Percentiles rank a stretch among this genome's conserved stretches.
These are phyloP conservation scores for Chaetodon trifasciatus DNA, from an alignment of 2,797 vertebrate species.

Conservation along the genomic window DNA sequence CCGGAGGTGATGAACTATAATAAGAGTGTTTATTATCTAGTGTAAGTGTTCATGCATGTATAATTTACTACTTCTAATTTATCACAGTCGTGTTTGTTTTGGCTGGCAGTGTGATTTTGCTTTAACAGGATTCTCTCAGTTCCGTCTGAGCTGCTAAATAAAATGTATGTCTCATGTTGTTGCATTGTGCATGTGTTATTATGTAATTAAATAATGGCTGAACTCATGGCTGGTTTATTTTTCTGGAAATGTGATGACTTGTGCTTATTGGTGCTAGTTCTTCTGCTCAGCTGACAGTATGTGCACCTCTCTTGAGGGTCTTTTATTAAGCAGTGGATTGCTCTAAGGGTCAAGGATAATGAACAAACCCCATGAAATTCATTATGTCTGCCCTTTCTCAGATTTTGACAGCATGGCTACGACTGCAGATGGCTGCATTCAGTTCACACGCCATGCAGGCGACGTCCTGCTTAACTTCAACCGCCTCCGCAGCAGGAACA, in stretches of 20 bases:
- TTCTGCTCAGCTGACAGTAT: not conserved
- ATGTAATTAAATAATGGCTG: not conserved
- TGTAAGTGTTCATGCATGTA: not conserved
- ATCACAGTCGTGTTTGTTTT: not conserved
- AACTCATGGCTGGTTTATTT: not conserved
- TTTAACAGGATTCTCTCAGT: not conserved
- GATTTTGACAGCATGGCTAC: slow-evolving; percentile 89
- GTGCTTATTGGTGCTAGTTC: not conserved
- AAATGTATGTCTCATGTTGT: not conserved
- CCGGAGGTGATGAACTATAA: not conserved
- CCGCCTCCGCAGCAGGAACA: slow-evolving; percentile 93
- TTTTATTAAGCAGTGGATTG: not conserved
- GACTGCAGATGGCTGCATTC: slow-evolving; percentile 93
- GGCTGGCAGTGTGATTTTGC: too few species aligned
- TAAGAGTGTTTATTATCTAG: not conserved
- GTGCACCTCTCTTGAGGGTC: not conserved
- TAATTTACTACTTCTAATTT: accelerated
- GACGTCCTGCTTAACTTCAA: slow-evolving; percentile 97
- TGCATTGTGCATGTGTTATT: not conserved
- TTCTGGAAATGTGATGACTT: not conserved
- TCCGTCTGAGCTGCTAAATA: not conserved
- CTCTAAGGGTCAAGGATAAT: not conserved
- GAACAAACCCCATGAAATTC: not conserved
- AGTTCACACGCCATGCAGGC: slow-evolving; percentile 96
- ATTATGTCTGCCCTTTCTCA: not conserved